Evolutionary conservation across 1,140 invertebrate species (phyloP).

Genomic region (Eciton burchellii): DNA sequence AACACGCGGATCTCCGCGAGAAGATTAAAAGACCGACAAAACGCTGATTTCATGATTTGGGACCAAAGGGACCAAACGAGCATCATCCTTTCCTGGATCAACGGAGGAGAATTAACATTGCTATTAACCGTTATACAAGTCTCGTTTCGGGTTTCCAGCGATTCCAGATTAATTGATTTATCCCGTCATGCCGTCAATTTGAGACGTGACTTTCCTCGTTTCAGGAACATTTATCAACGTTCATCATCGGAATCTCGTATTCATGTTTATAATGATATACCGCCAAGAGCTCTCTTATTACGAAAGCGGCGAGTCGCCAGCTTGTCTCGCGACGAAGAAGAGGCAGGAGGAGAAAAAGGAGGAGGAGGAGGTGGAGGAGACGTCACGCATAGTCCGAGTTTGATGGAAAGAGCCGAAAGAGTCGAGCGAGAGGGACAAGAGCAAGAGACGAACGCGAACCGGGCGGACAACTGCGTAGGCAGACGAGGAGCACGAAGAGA

Average conservation of each 20-base stretch:
- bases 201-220: conserved; percentile 11
- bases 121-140: background rate
- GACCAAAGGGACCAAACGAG: too few relatives aligned
- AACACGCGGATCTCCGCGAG: background rate
- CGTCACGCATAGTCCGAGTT: conserved; percentile 71
- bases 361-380: conserved; percentile 65
- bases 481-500: conserved; percentile 65
- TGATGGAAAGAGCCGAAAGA: conserved; percentile 67
- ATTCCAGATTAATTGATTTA: background rate
- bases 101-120: background rate
- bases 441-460: conserved; percentile 45
- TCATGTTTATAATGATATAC: conserved; percentile 3
- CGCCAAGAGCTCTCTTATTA: conserved; percentile 53
- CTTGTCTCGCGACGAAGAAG: conserved; percentile 68
- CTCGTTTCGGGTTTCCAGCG: background rate
- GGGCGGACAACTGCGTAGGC: conserved; percentile 76
- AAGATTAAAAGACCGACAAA: too few relatives aligned
- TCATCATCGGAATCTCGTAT: conserved; percentile 32
- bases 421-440: conserved; percentile 7
- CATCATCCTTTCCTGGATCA: background rate
- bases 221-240: conserved; percentile 16
- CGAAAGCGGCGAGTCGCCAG: conserved; percentile 74
- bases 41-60: too few relatives aligned
- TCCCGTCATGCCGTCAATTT: background rate
- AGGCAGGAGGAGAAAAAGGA: conserved; percentile 59